Evolutionary conservation across 2,797 vertebrate species (phyloP).

Genomic region (Ctenopoma multispine): DNA sequence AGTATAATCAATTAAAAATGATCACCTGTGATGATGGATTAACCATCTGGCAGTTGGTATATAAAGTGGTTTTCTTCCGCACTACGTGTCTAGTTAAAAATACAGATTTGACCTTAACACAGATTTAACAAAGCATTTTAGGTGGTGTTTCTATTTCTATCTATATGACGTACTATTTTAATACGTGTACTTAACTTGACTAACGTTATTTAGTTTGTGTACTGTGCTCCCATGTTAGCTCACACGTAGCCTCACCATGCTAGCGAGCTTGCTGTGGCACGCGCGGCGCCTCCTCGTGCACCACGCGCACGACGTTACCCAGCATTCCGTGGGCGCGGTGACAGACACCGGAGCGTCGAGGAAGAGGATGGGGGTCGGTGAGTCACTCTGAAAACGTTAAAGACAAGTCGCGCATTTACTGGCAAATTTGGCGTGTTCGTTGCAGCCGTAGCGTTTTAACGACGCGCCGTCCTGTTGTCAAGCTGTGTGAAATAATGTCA

Average conservation of each 20-base stretch:
- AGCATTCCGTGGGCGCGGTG: conserved; percentile 46
- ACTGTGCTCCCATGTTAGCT: not conserved
- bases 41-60: too few relatives aligned
- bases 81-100: too few relatives aligned
- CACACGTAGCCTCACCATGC: conserved; percentile 16
- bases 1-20: too few relatives aligned
- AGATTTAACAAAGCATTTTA: too few relatives aligned
- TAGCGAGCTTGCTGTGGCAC: not conserved
- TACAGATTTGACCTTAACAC: too few relatives aligned
- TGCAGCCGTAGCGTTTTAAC: accelerated
- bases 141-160: too few relatives aligned
- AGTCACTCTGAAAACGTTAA: conserved; percentile 8
- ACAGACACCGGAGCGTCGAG: conserved; percentile 24
- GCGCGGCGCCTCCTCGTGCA: conserved; percentile 1
- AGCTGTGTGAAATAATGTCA: accelerated
- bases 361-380: conserved; percentile 63
- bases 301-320: conserved; percentile 61
- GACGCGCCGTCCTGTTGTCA: accelerated
- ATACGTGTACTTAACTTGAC: too few relatives aligned
- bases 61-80: too few relatives aligned
- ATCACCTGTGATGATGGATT: too few relatives aligned
- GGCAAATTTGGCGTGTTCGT: accelerated
- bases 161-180: too few relatives aligned
- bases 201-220: too few relatives aligned
- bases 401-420: accelerated